Conservation (phyloP, 1,140 invertebrate species). For the Teleogryllus occipitalis region DNA sequence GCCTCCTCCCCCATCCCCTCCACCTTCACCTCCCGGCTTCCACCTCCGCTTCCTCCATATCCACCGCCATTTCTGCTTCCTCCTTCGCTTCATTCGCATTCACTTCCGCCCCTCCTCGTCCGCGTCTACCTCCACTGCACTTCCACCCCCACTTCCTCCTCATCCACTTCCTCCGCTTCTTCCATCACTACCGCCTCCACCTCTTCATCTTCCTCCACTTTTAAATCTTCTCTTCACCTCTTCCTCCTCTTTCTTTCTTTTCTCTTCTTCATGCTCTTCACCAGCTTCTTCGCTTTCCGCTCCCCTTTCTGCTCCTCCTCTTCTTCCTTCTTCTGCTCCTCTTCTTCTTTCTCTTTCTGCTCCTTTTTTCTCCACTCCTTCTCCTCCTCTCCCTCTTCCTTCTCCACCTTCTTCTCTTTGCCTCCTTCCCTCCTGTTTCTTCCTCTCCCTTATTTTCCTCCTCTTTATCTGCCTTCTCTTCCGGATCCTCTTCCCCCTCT, state of each 20-base stretch:
- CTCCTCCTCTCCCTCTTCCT: not conserved
- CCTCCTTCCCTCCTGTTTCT: not conserved
- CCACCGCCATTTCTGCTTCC: not conserved
- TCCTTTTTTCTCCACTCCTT: not conserved
- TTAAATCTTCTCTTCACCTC: not conserved
- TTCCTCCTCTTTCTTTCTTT: not conserved
- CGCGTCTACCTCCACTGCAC: not conserved
- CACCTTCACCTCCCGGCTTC: not conserved
- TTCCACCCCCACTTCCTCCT: not conserved
- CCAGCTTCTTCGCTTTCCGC: not conserved
- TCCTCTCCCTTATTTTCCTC: too few species aligned
- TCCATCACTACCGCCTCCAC: not conserved
- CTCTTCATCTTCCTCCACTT: not conserved
- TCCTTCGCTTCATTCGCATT: not conserved
- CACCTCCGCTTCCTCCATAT: not conserved
- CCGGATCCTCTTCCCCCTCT: not conserved
- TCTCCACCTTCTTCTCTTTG: not conserved
- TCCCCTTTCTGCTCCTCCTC: not conserved
- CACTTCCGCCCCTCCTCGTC: not conserved
- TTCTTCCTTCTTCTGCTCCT: too few species aligned
- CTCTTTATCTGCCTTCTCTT: not conserved
- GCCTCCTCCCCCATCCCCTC: not conserved
- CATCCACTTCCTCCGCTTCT: not conserved
- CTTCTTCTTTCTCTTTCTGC: not conserved
- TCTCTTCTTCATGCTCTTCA: not conserved